phyloP scores from a whole-genome alignment of 1,140 invertebrate genomes.

The Drosophila neocordata region DNA sequence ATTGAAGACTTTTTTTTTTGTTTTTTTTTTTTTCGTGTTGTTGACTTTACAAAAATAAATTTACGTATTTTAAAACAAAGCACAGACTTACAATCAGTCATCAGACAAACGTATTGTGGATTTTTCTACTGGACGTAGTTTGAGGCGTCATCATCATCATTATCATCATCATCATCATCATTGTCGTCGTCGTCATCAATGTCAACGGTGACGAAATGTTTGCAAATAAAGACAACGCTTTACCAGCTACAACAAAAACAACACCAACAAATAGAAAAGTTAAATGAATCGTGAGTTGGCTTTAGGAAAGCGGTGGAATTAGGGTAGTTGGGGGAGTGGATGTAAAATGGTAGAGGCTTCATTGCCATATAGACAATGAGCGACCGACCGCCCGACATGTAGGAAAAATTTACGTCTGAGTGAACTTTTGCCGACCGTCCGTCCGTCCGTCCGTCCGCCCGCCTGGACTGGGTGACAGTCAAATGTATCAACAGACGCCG shows the following conservation, averaged over 20 bases:
- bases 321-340: not conserved
- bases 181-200: conserved; percentile 48
- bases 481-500: conserved; percentile 48
- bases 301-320: not conserved
- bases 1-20: conserved; percentile 27
- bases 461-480: conserved; percentile 23
- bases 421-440: conserved; percentile 54
- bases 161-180: not conserved
- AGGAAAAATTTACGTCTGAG: conserved; percentile 71
- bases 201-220: conserved; percentile 75
- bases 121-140: not conserved
- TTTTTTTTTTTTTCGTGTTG: conserved; percentile 14
- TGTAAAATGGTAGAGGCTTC: not conserved
- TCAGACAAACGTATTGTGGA: conserved; percentile 17
- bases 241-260: conserved; percentile 28
- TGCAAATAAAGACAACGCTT: conserved; percentile 63
- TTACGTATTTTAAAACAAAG: conserved; percentile 35
- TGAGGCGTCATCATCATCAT: conserved; percentile 18
- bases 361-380: conserved; percentile 54
- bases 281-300: conserved; percentile 62
- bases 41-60: conserved; percentile 65
- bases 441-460: conserved; percentile 46
- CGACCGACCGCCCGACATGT: conserved; percentile 56
- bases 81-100: conserved; percentile 28
- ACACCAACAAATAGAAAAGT: conserved; percentile 63